A percentile compares a stretch with the other conserved stretches of the same genome.
Evolutionary conservation across 2,797 vertebrate species (phyloP).

Genomic region (Malurus splendens): DNA sequence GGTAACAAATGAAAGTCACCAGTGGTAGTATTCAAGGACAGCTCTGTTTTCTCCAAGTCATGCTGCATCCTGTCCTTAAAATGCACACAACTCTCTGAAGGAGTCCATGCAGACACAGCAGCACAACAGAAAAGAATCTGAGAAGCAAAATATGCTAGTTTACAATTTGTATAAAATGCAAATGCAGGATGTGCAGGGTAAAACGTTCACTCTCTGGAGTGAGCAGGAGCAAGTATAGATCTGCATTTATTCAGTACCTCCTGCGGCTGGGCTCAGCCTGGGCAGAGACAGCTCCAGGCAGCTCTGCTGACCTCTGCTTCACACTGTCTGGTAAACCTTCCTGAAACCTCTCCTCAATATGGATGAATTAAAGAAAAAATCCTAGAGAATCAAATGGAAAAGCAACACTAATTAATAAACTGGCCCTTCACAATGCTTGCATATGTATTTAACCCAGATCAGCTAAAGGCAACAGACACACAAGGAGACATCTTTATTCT

Average conservation of each 20-base stretch:
- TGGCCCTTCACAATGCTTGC: not conserved
- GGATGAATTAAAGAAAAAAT: not conserved
- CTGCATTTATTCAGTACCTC: not conserved
- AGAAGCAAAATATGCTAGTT: not conserved
- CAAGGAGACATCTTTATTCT: not conserved
- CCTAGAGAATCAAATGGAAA: not conserved
- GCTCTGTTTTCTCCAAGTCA: not conserved
- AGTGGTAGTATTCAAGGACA: not conserved
- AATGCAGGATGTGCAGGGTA: not conserved
- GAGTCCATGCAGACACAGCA: not conserved
- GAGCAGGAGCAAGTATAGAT: not conserved
- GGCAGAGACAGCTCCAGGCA: not conserved
- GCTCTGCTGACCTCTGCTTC: not conserved
- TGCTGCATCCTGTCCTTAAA: not conserved
- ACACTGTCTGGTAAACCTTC: not conserved
- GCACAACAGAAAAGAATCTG: not conserved
- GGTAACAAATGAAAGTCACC: not conserved
- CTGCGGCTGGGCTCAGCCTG: not conserved
- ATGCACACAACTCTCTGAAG: not conserved
- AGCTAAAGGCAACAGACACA: not conserved
- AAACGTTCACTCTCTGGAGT: rapidly evolving
- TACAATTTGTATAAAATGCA: not conserved
- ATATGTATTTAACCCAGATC: not conserved
- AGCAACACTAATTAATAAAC: not conserved
- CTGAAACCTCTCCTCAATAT: not conserved